Conservation (phyloP, 2,888 invertebrate species). For the Agrochola lychnidis region DNA sequence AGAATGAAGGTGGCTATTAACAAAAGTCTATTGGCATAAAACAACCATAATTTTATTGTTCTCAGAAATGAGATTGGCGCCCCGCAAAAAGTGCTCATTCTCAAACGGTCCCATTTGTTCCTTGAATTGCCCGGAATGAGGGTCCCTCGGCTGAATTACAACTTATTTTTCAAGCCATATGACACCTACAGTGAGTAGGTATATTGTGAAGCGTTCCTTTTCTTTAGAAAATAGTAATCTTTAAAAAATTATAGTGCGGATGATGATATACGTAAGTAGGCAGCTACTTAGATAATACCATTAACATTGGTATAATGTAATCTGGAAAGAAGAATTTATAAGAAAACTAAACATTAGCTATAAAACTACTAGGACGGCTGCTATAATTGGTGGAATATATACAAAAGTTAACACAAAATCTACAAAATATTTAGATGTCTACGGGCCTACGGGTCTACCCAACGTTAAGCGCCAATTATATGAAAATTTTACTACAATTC, state of each 20-base stretch:
- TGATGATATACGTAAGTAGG: slow-evolving; percentile 8
- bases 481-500: slow-evolving; percentile 9
- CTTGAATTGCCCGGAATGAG: slow-evolving; percentile 74
- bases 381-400: slow-evolving; percentile 13
- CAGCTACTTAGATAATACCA: slow-evolving; percentile 1
- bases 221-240: not conserved
- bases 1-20: slow-evolving; percentile 42
- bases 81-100: slow-evolving; percentile 80
- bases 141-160: slow-evolving; percentile 78
- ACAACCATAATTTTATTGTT: slow-evolving; percentile 71
- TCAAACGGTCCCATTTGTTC: slow-evolving; percentile 79
- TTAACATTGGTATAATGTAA: slow-evolving; percentile 1
- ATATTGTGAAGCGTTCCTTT: not conserved
- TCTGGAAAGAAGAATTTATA: slow-evolving; percentile 9
- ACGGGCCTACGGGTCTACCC: not conserved
- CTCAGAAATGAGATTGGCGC: slow-evolving; percentile 75
- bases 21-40: slow-evolving; percentile 63
- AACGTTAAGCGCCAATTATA: not conserved
- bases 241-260: slow-evolving; percentile 1
- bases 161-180: slow-evolving; percentile 77
- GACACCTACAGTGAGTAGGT: slow-evolving; percentile 70
- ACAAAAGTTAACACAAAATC: not conserved
- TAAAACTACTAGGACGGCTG: not conserved
- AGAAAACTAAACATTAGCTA: slow-evolving; percentile 21
- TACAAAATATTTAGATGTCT: not conserved